Evolutionary conservation across 2,888 invertebrate genomes (phyloP).

Genomic region (Acleris laterana): DNA sequence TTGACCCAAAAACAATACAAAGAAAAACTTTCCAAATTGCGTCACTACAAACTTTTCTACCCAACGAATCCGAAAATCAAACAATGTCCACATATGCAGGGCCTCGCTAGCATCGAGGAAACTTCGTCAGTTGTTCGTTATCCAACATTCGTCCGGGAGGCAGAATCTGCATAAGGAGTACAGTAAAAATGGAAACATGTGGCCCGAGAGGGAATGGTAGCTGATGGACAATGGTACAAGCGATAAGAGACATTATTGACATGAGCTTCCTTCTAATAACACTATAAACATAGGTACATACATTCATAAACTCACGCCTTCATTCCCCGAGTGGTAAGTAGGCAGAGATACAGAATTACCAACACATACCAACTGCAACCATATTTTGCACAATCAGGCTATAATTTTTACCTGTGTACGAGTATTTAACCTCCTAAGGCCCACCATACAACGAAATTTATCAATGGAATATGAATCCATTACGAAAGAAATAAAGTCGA

Average conservation of each 20-base stretch:
- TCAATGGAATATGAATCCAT: too few species aligned
- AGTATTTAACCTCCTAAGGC: too few species aligned
- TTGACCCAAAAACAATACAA: too few species aligned
- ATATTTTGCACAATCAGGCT: not conserved
- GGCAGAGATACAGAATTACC: too few species aligned
- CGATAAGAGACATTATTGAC: not conserved
- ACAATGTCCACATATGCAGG: not conserved
- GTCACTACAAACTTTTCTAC: not conserved
- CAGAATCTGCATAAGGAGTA: conserved; percentile 16
- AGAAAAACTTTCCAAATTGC: conserved; percentile 1
- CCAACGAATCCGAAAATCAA: conserved; percentile 3
- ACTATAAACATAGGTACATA: not conserved
- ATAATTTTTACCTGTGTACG: too few species aligned
- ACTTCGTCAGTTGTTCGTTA: conserved; percentile 11
- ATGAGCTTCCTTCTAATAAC: not conserved
- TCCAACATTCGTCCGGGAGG: conserved; percentile 3
- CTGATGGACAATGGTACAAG: not conserved
- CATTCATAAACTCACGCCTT: too few species aligned
- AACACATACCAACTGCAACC: too few species aligned
- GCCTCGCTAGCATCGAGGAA: not conserved
- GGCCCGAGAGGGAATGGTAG: not conserved
- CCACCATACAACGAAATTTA: too few species aligned
- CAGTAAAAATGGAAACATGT: conserved; percentile 17
- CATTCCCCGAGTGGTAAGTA: too few species aligned
- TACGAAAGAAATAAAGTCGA: too few species aligned